Evolutionary conservation across 2,888 invertebrate genomes (phyloP), one percentile per base, ranked within the genome.

Genomic region (Sinopyrophorus schimmeli): DNA sequence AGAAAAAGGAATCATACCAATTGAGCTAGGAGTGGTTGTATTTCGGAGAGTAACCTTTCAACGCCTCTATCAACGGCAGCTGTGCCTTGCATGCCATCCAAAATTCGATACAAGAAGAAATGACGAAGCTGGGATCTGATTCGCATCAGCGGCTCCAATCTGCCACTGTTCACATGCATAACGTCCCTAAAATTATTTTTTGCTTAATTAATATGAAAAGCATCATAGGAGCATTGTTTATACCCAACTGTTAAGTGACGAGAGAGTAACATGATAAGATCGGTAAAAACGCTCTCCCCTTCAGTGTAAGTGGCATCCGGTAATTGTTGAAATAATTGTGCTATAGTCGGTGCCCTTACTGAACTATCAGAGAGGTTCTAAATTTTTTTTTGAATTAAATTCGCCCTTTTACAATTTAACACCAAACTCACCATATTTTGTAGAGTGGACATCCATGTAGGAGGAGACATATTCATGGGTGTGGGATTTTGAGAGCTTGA

Each of bases 81-180:
- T 3, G 70, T 64, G 1, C 69, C 72, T 2, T 72, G 68, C 5
- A 65, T 64, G 26, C 73, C 76, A 14, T 75, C 64, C 38, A 79
- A 66, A 1, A 80, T 66, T 3, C 74, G 64, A 4, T 70, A 67
- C 9, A 67, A 57, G 23, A 80, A 68, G 64, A 80, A 80, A 23
- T 70, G 68, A 40, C 74, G 70, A 17, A 81, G 64, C 14, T 74
- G 74, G 3, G 60, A 65, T 24, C 74, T 70, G 26, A 80, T 69
- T 27, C 73, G 70, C 47, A 74, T 70, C 21, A 81, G 63, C 1
- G 77, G 74, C 15, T 69, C 65, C 11, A 68, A 47, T 61, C 72
- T 50, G 55, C 72, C 65, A 63, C 66, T 47, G 70, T 77, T 68
- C 27, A 73, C 53, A 27, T 66, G 59, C 24, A 72, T 58, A 32